Conservation (phyloP, 2,888 invertebrate genomes). For the Lasioglossum villosulum region DNA sequence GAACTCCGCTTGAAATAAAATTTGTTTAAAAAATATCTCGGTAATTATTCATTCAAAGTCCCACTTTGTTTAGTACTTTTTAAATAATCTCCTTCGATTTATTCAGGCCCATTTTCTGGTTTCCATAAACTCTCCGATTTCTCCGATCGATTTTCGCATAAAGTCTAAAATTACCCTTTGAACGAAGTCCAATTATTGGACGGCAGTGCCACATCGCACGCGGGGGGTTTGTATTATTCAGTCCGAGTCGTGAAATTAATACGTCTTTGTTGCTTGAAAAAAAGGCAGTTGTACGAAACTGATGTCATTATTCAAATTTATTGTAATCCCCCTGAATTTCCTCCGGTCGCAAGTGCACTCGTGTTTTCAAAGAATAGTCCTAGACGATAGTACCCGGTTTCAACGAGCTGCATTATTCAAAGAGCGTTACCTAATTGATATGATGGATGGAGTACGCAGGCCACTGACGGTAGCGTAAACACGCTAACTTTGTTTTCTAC, state of each 20-base stretch:
- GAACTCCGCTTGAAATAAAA: too few species aligned
- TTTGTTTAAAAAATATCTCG: too few species aligned
- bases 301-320: neutral
- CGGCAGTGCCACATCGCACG: neutral
- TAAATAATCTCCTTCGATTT: too few species aligned
- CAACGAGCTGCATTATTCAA: slow-evolving; percentile 13
- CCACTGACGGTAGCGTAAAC: slow-evolving; percentile 13
- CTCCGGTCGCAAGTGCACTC: neutral
- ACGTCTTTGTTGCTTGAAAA: neutral
- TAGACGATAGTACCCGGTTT: neutral
- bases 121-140: too few species aligned
- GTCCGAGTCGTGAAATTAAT: neutral
- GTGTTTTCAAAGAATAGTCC: neutral
- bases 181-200: neutral
- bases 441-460: neutral
- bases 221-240: neutral
- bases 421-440: slow-evolving; percentile 6
- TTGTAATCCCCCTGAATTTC: neutral
- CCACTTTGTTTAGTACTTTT: too few species aligned
- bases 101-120: neutral
- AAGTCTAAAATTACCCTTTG: too few species aligned
- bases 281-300: neutral
- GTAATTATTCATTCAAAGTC: too few species aligned
- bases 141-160: too few species aligned
- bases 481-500: neutral